Percentiles rank a stretch among this genome's conserved stretches.
Conservation (phyloP, 2,797 vertebrate genomes). For the Bryconaethiops microstoma region DNA sequence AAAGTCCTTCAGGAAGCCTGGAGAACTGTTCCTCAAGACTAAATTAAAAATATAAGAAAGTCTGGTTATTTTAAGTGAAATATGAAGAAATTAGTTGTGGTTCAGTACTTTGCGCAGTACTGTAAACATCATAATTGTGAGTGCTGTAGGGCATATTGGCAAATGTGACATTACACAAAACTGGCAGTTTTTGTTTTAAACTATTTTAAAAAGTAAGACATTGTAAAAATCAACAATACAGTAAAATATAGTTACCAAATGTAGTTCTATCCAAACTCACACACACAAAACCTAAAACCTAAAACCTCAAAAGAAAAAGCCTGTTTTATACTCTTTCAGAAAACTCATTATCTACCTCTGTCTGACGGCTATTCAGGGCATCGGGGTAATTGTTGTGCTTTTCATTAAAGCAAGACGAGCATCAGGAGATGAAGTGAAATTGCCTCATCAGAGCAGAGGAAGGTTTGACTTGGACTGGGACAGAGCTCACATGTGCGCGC, state of each 20-base stretch:
- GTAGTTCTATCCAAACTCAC: conserved; percentile 12
- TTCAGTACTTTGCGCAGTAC: too few relatives aligned
- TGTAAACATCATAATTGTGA: too few relatives aligned
- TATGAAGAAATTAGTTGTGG: too few relatives aligned
- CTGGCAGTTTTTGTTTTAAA: too few relatives aligned
- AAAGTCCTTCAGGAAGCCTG: too few relatives aligned
- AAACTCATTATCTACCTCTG: conserved; percentile 68
- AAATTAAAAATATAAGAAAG: too few relatives aligned
- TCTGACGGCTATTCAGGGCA: conserved; percentile 66
- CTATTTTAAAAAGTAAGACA: too few relatives aligned
- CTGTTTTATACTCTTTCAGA: conserved; percentile 61
- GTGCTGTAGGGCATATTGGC: too few relatives aligned
- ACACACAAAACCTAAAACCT: background rate
- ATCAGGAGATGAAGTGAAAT: conserved; percentile 82
- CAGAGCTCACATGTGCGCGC: conserved; percentile 25
- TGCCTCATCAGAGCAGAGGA: conserved; percentile 73
- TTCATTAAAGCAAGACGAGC: conserved; percentile 82
- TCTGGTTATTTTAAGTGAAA: too few relatives aligned
- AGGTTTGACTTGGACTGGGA: conserved; percentile 58
- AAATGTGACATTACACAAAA: background rate
- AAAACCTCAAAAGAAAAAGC: background rate
- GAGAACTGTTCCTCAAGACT: too few relatives aligned
- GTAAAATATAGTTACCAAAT: conserved; percentile 20
- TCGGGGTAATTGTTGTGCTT: conserved; percentile 82
- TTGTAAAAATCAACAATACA: background rate